Base-by-base conservation (phyloP, 2,888 invertebrate species). In the Dugesia japonica region DNA sequence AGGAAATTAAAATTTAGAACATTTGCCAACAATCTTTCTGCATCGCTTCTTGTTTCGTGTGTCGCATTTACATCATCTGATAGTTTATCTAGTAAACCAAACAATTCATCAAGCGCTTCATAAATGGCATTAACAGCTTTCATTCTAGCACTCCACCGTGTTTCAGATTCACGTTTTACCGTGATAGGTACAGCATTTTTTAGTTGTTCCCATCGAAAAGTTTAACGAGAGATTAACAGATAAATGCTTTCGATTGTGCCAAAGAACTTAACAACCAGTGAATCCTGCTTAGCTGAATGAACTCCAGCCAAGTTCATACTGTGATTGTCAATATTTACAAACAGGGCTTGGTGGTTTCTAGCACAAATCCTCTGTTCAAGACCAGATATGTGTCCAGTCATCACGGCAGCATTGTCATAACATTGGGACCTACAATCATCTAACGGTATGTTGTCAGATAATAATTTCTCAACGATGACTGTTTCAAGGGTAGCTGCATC, bases 331-430 rank as follows among this genome's bases (percentile, higher is more conserved):
- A 4, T 9, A 56, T 56, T 56, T 13, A 56, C 23, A n/a, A 56
- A 56, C n/a, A 56, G 4, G 4, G n/a, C 56, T 56, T n/a, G 56
- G 4, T 56, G 56, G 17, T 56, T 56, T 56, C 56, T 56, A 1
- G 4, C 56, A n/a, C n/a, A 56, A 13, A 56, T n/a, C n/a, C 56
- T n/a, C n/a, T n/a, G n/a, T n/a, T n/a, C n/a, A n/a, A n/a, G n/a
- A n/a, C n/a, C n/a, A n/a, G n/a, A n/a, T n/a, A 56, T 56, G 23
- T 56, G 56, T n/a, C 56, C 56, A 56, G 56, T 20, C n/a, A 56
- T 56, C 56, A 56, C 56, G 1, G 56, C 4, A 9, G 56, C 56
- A 56, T 56, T 56, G 17, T 56, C 56, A 56, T 56, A 56, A 23
- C 56, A 56, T 56, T 56, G n/a, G 4, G 56, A 20, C 7, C 56